These are phyloP conservation scores for Mesoligia furuncula DNA, from an alignment of 2,888 invertebrate genomes.

Conservation along the genomic window DNA sequence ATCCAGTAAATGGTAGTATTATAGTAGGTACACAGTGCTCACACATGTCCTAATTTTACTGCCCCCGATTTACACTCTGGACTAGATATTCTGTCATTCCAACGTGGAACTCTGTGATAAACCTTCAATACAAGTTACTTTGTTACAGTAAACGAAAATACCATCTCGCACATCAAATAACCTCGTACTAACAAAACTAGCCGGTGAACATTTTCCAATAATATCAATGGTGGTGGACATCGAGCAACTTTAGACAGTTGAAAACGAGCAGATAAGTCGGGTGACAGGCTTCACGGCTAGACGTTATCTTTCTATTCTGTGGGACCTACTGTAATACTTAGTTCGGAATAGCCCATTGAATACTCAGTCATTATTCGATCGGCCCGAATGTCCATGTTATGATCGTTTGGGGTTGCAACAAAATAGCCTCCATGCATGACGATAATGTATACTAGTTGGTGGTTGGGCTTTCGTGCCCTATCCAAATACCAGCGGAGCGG, in stretches of 20 bases:
- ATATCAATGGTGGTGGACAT: conserved; percentile 30
- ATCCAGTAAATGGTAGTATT: too few relatives aligned
- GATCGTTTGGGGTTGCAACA: background rate
- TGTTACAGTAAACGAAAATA: background rate
- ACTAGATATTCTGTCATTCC: background rate
- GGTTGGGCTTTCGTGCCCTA: background rate
- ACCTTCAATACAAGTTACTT: background rate
- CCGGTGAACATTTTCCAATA: conserved; percentile 53
- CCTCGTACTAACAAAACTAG: conserved; percentile 34
- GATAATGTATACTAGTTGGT: background rate
- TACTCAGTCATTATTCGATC: background rate
- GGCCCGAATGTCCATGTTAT: background rate
- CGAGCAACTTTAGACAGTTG: conserved; percentile 61
- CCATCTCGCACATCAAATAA: conserved; percentile 6
- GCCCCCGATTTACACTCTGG: background rate
- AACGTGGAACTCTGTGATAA: background rate
- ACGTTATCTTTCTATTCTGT: conserved; percentile 53
- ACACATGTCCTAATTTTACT: background rate
- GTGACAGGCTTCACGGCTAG: conserved; percentile 45
- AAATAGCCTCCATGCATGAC: background rate
- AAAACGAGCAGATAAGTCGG: conserved; percentile 57
- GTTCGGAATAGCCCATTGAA: background rate
- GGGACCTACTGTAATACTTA: background rate
- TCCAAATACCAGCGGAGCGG: background rate
- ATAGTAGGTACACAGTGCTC: too few relatives aligned